Percentiles rank a stretch among this genome's conserved stretches.
These are phyloP conservation scores for Vireo altiloquus DNA, from an alignment of 2,113 vertebrate genomes.

Conservation along the genomic window DNA sequence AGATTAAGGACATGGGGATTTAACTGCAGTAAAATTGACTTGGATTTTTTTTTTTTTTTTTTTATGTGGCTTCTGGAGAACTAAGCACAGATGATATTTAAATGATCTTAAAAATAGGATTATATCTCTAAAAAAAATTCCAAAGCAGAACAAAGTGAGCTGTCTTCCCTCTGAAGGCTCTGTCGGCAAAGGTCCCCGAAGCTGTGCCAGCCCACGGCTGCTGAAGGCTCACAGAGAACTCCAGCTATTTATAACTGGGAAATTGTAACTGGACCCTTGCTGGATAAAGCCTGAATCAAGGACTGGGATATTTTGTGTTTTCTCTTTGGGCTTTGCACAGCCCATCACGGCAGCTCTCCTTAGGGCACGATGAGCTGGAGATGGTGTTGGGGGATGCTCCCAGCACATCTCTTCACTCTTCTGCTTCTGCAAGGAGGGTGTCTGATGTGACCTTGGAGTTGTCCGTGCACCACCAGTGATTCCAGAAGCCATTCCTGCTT, in stretches of 20 bases:
- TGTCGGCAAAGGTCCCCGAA: background rate
- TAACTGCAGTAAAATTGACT: background rate
- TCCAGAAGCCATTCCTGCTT: background rate
- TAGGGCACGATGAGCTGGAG: background rate
- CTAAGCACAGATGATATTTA: background rate
- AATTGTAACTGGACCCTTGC: background rate
- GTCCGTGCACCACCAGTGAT: background rate
- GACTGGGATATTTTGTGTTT: background rate
- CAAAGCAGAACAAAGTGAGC: background rate
- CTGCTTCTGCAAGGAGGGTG: background rate
- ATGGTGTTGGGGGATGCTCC: too few relatives aligned
- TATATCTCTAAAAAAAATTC: background rate
- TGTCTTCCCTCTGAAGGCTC: background rate
- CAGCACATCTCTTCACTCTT: background rate
- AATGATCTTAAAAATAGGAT: conserved; percentile 11
- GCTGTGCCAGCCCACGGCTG: background rate
- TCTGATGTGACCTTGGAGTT: background rate
- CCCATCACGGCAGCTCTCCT: background rate
- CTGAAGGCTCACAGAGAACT: background rate
- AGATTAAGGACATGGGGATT: background rate
- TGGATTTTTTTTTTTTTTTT: background rate
- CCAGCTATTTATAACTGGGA: background rate
- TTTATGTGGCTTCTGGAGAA: background rate
- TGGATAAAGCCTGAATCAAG: background rate
- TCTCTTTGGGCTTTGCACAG: background rate